phyloP scores from a whole-genome alignment of 2,888 invertebrate genomes.

The Dynastes hyllus region DNA sequence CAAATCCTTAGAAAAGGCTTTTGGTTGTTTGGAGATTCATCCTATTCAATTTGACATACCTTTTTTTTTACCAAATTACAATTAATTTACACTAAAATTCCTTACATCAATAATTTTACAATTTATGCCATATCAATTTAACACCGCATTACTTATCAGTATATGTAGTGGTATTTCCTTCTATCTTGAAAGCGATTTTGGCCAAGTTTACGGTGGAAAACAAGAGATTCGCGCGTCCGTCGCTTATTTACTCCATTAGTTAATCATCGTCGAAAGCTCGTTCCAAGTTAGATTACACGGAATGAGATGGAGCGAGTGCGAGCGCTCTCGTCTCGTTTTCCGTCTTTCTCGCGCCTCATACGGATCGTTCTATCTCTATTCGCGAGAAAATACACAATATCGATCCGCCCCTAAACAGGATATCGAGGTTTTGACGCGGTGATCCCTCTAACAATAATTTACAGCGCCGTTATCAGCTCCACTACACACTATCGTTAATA shows the following conservation, averaged over 20 bases:
- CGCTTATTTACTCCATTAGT: constrained; percentile 51
- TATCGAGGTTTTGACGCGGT: constrained; percentile 62
- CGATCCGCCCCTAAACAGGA: constrained; percentile 60
- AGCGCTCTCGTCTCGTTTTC: background rate
- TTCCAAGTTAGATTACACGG: background rate
- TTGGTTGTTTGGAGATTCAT: no score
- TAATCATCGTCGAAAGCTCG: constrained; percentile 52
- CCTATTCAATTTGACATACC: no score
- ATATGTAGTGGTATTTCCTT: background rate
- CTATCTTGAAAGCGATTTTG: constrained; percentile 31
- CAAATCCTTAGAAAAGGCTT: no score
- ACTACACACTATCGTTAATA: constrained; percentile 49
- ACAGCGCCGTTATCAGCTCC: constrained; percentile 56
- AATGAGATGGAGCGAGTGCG: constrained; percentile 49
- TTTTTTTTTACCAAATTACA: background rate
- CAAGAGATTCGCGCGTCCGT: constrained; percentile 41
- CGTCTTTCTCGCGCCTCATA: background rate
- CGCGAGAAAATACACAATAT: constrained; percentile 57
- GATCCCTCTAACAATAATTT: constrained; percentile 64
- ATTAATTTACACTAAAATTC: background rate
- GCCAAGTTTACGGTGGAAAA: constrained; percentile 27
- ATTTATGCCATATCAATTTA: constrained; percentile 1
- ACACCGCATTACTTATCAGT: background rate
- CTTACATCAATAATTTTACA: background rate
- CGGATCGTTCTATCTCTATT: background rate